Evolutionary conservation across 2,113 vertebrate genomes (phyloP).

Genomic region (Megaceryle maxima): DNA sequence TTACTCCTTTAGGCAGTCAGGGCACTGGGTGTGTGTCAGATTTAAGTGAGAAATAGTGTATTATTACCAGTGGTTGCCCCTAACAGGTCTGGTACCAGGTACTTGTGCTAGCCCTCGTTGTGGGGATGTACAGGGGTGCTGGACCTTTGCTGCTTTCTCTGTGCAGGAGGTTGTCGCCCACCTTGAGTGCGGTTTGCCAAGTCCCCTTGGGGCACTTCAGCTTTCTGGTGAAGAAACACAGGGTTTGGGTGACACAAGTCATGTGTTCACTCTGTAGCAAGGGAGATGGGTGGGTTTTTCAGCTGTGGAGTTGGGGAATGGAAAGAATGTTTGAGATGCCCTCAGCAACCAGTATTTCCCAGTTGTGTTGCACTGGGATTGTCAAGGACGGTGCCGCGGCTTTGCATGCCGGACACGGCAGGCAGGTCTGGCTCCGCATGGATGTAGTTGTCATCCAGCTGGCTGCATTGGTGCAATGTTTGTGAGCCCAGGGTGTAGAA

Average conservation of each 20-base stretch:
- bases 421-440: fast-evolving
- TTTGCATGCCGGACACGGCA: fast-evolving
- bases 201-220: not conserved
- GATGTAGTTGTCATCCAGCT: not conserved
- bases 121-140: not conserved
- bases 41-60: not conserved
- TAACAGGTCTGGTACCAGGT: not conserved
- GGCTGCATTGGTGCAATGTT: not conserved
- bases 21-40: not conserved
- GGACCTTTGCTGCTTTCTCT: not conserved
- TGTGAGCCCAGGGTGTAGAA: not conserved
- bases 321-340: not conserved
- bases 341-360: not conserved
- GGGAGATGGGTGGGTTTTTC: not conserved
- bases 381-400: fast-evolving
- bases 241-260: not conserved
- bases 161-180: not conserved
- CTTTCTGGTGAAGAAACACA: not conserved
- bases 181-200: not conserved
- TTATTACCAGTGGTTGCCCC: not conserved
- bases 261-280: not conserved
- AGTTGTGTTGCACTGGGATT: not conserved
- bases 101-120: not conserved
- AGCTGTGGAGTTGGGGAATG: not conserved
- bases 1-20: not conserved